These are phyloP conservation scores for Epinephelus fuscoguttatus DNA, from an alignment of 2,113 vertebrate species.

Conservation along the genomic window DNA sequence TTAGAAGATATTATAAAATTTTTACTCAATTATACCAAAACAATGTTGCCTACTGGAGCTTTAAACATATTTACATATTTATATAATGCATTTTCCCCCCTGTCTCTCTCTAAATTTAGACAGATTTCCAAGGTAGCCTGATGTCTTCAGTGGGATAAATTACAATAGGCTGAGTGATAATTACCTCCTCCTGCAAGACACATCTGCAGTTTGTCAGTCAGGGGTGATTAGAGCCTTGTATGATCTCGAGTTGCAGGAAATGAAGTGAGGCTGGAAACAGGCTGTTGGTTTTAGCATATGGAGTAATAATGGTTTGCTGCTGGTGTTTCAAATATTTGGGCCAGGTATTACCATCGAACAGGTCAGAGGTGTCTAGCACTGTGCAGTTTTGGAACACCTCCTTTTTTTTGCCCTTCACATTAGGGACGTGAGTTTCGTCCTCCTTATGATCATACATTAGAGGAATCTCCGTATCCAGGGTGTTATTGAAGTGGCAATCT, in stretches of 20 bases:
- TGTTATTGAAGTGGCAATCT: conserved; percentile 46
- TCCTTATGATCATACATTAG: conserved; percentile 66
- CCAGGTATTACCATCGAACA: not conserved
- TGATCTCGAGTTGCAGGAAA: not conserved
- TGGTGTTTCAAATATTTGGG: not conserved
- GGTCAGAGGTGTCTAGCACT: not conserved
- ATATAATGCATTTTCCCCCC: not conserved
- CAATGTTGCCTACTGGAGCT: too few relatives aligned
- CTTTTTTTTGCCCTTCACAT: conserved; percentile 86
- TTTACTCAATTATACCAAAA: too few relatives aligned
- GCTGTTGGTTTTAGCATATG: not conserved
- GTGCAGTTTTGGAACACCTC: not conserved
- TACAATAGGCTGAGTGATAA: not conserved
- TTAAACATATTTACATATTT: conserved; percentile 1
- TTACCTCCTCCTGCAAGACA: not conserved
- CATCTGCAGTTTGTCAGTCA: conserved; percentile 2
- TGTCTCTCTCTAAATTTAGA: conserved; percentile 10
- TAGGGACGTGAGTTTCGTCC: conserved; percentile 88
- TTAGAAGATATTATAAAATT: too few relatives aligned
- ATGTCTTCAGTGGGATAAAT: not conserved
- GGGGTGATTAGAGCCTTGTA: not conserved
- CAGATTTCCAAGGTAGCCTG: not conserved
- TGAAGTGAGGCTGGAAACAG: not conserved
- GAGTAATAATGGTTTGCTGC: not conserved
- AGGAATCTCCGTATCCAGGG: conserved; percentile 80